Evolutionary conservation across 30 jellyfish, hydroid and myxozoan species (phyloP), one percentile per base, ranked within the genome.

Genomic region (Hydractinia symbiolongicarpus): DNA sequence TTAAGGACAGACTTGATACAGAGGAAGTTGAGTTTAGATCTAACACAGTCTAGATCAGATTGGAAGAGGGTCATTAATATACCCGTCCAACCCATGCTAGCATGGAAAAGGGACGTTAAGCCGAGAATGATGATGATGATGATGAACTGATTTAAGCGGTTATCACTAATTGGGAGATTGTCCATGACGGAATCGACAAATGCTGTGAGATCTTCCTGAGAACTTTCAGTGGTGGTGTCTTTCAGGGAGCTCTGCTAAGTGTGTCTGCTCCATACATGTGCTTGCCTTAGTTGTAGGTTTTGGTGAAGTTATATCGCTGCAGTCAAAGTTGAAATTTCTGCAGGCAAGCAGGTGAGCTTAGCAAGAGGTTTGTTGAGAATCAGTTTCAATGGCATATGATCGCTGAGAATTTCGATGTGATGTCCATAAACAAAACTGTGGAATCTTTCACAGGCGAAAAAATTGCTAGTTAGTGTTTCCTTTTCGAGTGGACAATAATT

Each of bases 301-400:
- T 40, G 44, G 53, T 19, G 66, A 84, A 75, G 70, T 66, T 79
- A 51, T 84, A 84, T 67, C 74, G 58, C 56, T 84, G 88, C 6
- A 84, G 70, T n/a, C 71, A 75, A n/a, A 78, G 54, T n/a, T 77
- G 61, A 56, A 85, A 62, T 5, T 66, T 61, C 67, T 76, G 89
- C 6, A 76, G 40, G 40, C 56, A 7, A 17, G 93, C 72, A 58
- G 89, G 89, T 53, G 74, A 55, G n/a, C n/a, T 54, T 49, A 53
- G 6, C 10, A 19, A 73, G 54, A 16, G 49, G 20, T 61, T 83
- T 73, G 20, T 58, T 83, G 60, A 82, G 81, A n/a, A 57, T 57
- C n/a, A 57, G n/a, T n/a, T 57, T 57, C 60, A 86, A 72, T 52
- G 95, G 91, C 62, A 54, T 79, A 66, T 86, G 93, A 61, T 86